Base-by-base conservation (phyloP, 2,113 vertebrate species). In the Myotis yumanensis region DNA sequence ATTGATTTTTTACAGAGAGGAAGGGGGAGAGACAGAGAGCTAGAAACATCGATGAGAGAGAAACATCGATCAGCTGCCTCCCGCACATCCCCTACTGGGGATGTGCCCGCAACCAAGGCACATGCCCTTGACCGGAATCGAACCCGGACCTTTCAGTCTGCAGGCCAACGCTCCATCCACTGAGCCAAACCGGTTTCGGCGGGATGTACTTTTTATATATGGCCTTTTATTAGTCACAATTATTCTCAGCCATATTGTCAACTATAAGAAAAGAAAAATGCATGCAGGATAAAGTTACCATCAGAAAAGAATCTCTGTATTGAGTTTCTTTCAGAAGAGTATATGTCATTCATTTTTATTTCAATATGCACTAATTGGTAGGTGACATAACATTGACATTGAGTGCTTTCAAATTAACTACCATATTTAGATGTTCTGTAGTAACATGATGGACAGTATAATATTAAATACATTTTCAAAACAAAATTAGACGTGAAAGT, bases 401-500 rank as follows among this genome's bases (percentile, higher is more conserved):
- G 23, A 97, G 16, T 93, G 95, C 32, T 98, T 98, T 97, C 72
- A 97, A 98, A 97, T 98, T 96, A 95, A 93, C 92, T 97, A 90
- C 95, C 40, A 66, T 77, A 96, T 97, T 97, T 97, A 96, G 75
- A 92, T 46, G 40, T 95, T 96, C 80, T 90, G 35, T 95, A 93
- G 4, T 72, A 62, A 87, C 52, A 95, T 97, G 96, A 97, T 97
- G 77, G 97, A 96, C 96, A 98, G 90, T 87, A 51, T 17, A 96
- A 59, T 96, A 96, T 97, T 95, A 98, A 97, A 96, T 94, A 92
- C 91, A 95, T 97, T 97, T 95, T 97, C 91, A 96, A 96, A 98
- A 96, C 62, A 97, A 97, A 98, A 97, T 96, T 96, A 97, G 68
- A 92, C 82, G 96, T 59, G 32, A 96, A 97, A 95, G 76, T 77